phyloP scores from a whole-genome alignment of 2,888 invertebrate species.

The Pseudanteris insignis region DNA sequence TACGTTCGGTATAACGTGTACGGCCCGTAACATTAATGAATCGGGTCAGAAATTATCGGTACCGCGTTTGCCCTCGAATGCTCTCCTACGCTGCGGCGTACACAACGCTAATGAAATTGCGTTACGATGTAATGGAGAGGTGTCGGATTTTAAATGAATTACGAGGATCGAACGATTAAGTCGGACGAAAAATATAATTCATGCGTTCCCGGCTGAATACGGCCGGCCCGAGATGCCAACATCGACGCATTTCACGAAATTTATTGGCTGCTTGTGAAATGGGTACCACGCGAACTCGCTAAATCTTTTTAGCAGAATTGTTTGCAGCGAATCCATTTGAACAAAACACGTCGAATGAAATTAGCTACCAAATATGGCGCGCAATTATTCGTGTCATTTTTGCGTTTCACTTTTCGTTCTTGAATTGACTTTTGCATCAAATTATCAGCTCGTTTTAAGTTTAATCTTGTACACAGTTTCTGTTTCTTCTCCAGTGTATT shows the following conservation, averaged over 20 bases:
- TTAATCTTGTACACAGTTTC: no score
- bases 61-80: slow-evolving; percentile 41
- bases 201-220: slow-evolving; percentile 8
- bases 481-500: no score
- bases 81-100: slow-evolving; percentile 29
- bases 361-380: no score
- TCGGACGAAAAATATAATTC: slow-evolving; percentile 27
- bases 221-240: slow-evolving; percentile 2
- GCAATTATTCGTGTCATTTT: no score
- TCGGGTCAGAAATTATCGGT: slow-evolving; percentile 46
- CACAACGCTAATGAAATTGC: slow-evolving; percentile 41
- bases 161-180: slow-evolving; percentile 49
- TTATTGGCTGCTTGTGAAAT: slow-evolving; percentile 10
- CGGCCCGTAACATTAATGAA: slow-evolving; percentile 42
- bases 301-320: not conserved
- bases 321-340: not conserved
- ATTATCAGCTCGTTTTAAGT: no score
- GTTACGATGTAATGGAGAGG: slow-evolving; percentile 31
- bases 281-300: not conserved
- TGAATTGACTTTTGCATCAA: no score
- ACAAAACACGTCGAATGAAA: no score
- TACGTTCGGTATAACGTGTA: slow-evolving; percentile 28
- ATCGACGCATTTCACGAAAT: slow-evolving; percentile 17
- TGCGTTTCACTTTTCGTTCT: not conserved
- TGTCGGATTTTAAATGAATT: slow-evolving; percentile 35